phyloP scores from a whole-genome alignment of 2,797 vertebrate genomes.

The Peromyscus eremicus region DNA sequence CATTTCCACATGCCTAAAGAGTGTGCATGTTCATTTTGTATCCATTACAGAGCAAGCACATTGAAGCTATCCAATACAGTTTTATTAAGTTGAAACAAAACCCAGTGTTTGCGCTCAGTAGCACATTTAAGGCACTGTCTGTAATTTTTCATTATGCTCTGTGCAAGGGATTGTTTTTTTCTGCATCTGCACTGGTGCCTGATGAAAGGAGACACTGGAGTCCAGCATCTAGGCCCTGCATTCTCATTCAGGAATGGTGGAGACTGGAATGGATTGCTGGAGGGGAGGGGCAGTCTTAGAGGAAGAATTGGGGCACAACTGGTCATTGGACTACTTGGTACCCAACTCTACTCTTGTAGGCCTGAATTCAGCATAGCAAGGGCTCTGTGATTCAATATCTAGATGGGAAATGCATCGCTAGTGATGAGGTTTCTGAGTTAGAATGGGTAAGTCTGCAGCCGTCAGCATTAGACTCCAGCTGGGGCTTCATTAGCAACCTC shows the following conservation, averaged over 20 bases:
- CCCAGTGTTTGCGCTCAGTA: not conserved
- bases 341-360: not conserved
- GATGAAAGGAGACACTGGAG: not conserved
- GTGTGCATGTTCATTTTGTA: not conserved
- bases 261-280: not conserved
- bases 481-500: conserved; percentile 76
- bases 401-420: conserved; percentile 49
- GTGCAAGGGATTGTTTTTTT: not conserved
- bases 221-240: not conserved
- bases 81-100: conserved; percentile 33
- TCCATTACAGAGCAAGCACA: not conserved
- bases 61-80: not conserved
- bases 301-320: not conserved
- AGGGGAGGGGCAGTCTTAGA: not conserved
- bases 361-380: not conserved
- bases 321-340: not conserved
- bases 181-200: not conserved
- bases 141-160: not conserved
- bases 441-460: conserved; percentile 57
- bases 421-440: conserved; percentile 62
- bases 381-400: not conserved
- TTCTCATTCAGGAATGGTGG: conserved; percentile 11
- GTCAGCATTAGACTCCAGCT: conserved; percentile 75
- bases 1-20: not conserved
- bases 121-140: not conserved